Evolutionary conservation across 2,888 invertebrate genomes (phyloP).

Genomic region (Drosophila prostipennis): DNA sequence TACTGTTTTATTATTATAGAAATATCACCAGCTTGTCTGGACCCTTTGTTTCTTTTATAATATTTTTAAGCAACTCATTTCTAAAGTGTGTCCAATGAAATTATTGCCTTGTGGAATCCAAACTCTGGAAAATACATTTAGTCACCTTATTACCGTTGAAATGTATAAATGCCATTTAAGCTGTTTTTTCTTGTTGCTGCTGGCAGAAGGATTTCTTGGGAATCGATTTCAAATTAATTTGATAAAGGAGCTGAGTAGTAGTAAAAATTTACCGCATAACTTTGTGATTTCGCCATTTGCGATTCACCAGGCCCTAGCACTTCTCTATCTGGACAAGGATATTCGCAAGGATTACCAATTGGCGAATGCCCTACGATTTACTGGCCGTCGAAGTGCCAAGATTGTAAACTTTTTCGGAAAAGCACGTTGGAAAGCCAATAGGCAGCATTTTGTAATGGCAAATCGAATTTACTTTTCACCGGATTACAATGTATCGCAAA

Average conservation of each 20-base stretch:
- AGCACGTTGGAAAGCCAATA: neutral
- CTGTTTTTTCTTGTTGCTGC: neutral
- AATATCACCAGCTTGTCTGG: too few species aligned
- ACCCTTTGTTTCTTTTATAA: too few species aligned
- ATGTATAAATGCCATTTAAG: slow-evolving; percentile 1
- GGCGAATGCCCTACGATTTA: slow-evolving; percentile 1
- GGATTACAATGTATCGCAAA: neutral
- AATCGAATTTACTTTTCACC: slow-evolving; percentile 8
- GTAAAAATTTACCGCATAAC: neutral
- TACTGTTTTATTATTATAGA: too few species aligned
- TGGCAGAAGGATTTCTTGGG: neutral
- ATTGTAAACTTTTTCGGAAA: neutral
- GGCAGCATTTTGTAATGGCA: neutral
- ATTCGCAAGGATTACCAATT: slow-evolving; percentile 6
- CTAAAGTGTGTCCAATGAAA: neutral
- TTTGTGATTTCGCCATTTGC: slow-evolving; percentile 14
- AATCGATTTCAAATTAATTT: slow-evolving; percentile 9
- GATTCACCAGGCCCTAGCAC: slow-evolving; percentile 4
- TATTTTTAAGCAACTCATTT: too few species aligned
- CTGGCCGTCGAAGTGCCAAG: neutral
- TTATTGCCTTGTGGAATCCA: neutral
- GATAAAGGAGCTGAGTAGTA: slow-evolving; percentile 1
- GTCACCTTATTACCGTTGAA: neutral
- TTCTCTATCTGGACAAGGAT: slow-evolving; percentile 19
- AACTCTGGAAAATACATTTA: neutral